phyloP scores from a whole-genome alignment of 2,797 vertebrate genomes.

The Sorex maritimensis region DNA sequence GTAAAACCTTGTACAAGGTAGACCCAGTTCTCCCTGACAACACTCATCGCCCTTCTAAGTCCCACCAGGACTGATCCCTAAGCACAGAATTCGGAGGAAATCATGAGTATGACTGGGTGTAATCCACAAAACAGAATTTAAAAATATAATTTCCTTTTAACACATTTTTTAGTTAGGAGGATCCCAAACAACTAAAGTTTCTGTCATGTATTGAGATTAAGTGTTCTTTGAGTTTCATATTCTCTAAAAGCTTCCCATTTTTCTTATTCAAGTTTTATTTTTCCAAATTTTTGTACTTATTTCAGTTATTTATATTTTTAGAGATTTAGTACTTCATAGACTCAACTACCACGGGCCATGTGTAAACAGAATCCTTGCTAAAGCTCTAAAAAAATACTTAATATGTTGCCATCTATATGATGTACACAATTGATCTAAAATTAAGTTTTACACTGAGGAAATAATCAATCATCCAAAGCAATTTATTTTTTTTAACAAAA shows the following conservation, averaged over 20 bases:
- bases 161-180: background rate
- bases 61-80: too few relatives aligned
- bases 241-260: background rate
- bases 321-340: constrained; percentile 43
- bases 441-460: constrained; percentile 53
- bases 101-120: too few relatives aligned
- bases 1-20: too few relatives aligned
- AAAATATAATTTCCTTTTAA: background rate
- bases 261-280: background rate
- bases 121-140: too few relatives aligned
- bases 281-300: constrained; percentile 2
- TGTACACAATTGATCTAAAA: constrained; percentile 10
- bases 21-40: too few relatives aligned
- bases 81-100: too few relatives aligned
- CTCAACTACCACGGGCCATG: background rate
- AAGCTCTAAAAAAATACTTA: constrained; percentile 64
- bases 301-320: constrained; percentile 6
- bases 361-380: constrained; percentile 44
- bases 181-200: background rate
- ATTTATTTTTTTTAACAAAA: constrained; percentile 66
- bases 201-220: background rate
- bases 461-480: constrained; percentile 51
- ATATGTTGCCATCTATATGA: constrained; percentile 52
- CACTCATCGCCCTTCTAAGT: too few relatives aligned
- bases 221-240: constrained; percentile 38